These are phyloP conservation scores for Thalassaphorura encarpata DNA, from an alignment of 1,140 invertebrate genomes.

Conservation along the genomic window DNA sequence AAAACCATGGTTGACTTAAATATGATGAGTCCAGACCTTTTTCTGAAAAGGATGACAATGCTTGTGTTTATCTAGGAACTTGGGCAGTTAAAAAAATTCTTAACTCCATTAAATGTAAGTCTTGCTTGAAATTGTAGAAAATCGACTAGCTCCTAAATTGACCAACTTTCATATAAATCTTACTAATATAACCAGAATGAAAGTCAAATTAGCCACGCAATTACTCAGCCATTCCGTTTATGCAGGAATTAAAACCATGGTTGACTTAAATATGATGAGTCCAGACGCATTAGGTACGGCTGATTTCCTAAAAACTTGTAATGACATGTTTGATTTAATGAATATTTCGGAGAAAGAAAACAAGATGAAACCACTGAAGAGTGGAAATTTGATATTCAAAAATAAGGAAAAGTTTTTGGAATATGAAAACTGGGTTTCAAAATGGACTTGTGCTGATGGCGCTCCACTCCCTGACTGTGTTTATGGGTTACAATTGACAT, in stretches of 20 bases:
- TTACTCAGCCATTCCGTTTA: constrained; percentile 12
- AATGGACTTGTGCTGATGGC: background rate
- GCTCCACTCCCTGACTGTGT: background rate
- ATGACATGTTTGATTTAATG: constrained; percentile 19
- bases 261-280: background rate
- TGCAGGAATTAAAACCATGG: constrained; percentile 10
- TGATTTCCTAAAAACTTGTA: constrained; percentile 12
- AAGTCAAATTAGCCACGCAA: constrained; percentile 17
- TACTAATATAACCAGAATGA: too few species aligned
- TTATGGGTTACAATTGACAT: background rate
- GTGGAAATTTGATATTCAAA: too few species aligned
- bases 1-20: background rate
- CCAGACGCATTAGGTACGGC: constrained; percentile 11
- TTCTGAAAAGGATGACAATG: too few species aligned
- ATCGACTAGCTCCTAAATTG: too few species aligned
- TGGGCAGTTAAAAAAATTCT: too few species aligned
- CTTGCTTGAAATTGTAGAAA: too few species aligned
- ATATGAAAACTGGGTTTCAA: too few species aligned
- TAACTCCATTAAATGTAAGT: too few species aligned
- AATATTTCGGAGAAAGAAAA: background rate
- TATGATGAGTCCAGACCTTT: constrained; percentile 1
- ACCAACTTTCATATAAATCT: too few species aligned
- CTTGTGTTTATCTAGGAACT: too few species aligned
- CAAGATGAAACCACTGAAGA: background rate
- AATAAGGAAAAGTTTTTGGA: too few species aligned